These are phyloP conservation scores for Trogon surrucura DNA, from an alignment of 2,113 vertebrate species.

Conservation along the genomic window DNA sequence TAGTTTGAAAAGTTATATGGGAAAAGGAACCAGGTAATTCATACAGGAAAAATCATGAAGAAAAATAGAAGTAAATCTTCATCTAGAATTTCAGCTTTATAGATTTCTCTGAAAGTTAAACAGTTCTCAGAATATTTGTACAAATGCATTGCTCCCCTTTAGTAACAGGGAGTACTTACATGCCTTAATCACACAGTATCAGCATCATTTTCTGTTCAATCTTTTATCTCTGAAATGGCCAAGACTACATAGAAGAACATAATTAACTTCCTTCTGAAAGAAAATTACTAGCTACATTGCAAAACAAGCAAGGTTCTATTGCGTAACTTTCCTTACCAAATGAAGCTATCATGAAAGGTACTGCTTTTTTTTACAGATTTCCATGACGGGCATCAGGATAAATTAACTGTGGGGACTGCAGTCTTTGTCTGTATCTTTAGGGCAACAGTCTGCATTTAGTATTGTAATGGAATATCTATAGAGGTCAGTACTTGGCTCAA, in stretches of 20 bases:
- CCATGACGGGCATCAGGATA: neutral
- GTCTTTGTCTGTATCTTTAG: neutral
- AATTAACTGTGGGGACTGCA: neutral
- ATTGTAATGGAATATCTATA: neutral
- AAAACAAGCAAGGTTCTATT: neutral
- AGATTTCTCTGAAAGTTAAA: neutral
- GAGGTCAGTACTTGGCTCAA: neutral
- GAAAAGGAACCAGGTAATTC: neutral
- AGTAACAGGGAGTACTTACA: neutral
- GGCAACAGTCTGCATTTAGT: neutral
- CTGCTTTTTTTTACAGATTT: neutral
- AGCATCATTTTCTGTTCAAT: neutral
- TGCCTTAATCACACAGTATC: neutral
- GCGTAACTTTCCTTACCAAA: neutral
- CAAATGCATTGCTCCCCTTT: neutral
- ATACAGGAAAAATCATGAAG: neutral
- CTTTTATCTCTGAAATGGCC: neutral
- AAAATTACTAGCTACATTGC: neutral
- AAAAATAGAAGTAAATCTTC: neutral
- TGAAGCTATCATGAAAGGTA: neutral
- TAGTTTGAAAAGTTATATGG: neutral
- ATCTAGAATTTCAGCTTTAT: neutral
- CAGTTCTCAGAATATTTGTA: neutral
- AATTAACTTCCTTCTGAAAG: neutral
- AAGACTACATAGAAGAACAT: fast-evolving